Base-by-base conservation (phyloP, 2,888 invertebrate genomes). In the Mythimna ferrago region DNA sequence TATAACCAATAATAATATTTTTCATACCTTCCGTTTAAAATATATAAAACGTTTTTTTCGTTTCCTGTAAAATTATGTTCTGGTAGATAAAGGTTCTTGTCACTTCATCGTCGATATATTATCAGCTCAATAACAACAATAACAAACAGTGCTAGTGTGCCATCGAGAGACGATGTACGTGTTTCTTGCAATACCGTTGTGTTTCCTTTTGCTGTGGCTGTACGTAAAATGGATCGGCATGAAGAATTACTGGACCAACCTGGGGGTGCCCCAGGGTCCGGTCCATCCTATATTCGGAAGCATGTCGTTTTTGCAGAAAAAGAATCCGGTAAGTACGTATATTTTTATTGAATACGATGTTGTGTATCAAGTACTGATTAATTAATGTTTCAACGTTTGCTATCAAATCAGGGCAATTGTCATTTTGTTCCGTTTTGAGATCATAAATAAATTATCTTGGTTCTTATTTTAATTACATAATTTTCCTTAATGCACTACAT, bases 201-300 rank as follows among this genome's bases (percentile, higher is more conserved):
- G 19, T 38, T 0, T 65, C 14, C 11, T 78, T 10, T 9, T 77
- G 2, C 14, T 69, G 3, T 86, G 82, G 80, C 6, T 82, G 6
- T 82, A 72, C 11, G 10, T 44, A 41, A 80, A 80, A 74, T 89
- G 89, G 88, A 38, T 35, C 1, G 32, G 38, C 2, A 82, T 87
- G 74, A 82, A 76, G 44, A 70, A 58, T 4, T 89, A 82, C 76
- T 90, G 90, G 90, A 73, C 58, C 6, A 72, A 80, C 3, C 80
- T 77, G 7, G 84, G 84, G 0, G 83, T 90, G 4, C 87, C 89
- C 0, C 82, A 86, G 44, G 54, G 44, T 4, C 68, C 82, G 0
- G 84, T 90, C 0, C 82, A 91, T 60, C 89, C 89, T 0, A 9
- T 92, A 6, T 57, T 89, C 32, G 92, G 92, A 4, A 92, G 89